Percentiles rank a stretch among this genome's conserved stretches.
Conservation (phyloP, 53 echinoderm and acorn worm species). For the Arbacia lixula region DNA sequence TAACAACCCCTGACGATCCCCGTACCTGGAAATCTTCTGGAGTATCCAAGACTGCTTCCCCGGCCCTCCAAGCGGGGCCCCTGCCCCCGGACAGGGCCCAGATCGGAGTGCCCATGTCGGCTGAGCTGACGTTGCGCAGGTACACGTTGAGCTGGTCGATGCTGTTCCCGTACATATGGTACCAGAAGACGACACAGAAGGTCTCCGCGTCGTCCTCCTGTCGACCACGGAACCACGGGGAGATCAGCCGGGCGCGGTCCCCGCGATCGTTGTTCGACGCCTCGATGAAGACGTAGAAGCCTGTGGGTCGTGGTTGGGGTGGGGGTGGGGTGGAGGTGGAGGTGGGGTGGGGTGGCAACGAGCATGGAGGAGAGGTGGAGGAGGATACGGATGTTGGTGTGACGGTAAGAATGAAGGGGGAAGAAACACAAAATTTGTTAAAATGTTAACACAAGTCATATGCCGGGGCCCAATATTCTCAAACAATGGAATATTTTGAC, state of each 20-base stretch:
- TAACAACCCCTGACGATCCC: not conserved
- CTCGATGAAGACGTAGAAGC: conserved; percentile 78
- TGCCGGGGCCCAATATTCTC: too few relatives aligned
- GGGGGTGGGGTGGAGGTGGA: too few relatives aligned
- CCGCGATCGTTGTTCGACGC: too few relatives aligned
- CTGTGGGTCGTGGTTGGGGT: conserved; percentile 38
- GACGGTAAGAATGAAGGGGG: too few relatives aligned
- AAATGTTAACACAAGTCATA: too few relatives aligned
- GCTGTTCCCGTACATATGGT: conserved; percentile 76
- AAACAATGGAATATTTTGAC: too few relatives aligned
- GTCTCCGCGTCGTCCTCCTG: conserved; percentile 31
- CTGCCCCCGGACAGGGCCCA: conserved; percentile 77
- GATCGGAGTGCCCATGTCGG: conserved; percentile 42
- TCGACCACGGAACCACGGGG: conserved; percentile 53
- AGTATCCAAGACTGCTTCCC: conserved; percentile 65
- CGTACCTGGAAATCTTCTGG: conserved; percentile 65
- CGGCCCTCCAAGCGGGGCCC: conserved; percentile 81
- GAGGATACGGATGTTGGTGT: too few relatives aligned
- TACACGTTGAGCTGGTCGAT: conserved; percentile 73
- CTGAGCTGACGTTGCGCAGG: conserved; percentile 5
- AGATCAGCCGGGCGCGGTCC: conserved; percentile 61
- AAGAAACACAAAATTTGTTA: too few relatives aligned
- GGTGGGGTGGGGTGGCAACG: too few relatives aligned
- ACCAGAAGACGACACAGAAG: conserved; percentile 81
- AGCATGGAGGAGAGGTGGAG: too few relatives aligned